phyloP scores from a whole-genome alignment of 2,113 vertebrate genomes.

The Bos indicus region DNA sequence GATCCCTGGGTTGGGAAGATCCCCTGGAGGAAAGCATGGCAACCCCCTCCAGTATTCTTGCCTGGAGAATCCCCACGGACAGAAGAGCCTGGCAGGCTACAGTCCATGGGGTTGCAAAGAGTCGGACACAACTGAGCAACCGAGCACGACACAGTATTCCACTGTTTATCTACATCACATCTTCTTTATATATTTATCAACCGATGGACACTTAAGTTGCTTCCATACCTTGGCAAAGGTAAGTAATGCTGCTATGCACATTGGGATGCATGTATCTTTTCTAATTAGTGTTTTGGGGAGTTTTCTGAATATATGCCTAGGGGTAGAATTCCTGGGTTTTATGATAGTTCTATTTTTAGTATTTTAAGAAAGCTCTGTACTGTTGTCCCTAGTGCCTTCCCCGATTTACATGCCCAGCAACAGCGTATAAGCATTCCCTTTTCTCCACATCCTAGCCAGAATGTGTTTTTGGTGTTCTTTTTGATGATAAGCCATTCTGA shows the following conservation, averaged over 20 bases:
- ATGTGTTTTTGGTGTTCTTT: not conserved
- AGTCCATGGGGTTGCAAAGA: not conserved
- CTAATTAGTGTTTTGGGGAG: not conserved
- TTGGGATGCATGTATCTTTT: not conserved
- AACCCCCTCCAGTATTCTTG: not conserved
- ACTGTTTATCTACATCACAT: not conserved
- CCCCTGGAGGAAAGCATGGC: not conserved
- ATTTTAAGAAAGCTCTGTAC: not conserved
- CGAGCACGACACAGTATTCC: not conserved
- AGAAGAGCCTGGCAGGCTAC: not conserved
- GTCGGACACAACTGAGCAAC: not conserved
- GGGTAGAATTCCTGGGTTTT: not conserved
- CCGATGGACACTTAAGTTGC: not conserved
- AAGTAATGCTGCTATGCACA: not conserved
- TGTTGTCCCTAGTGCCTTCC: not conserved
- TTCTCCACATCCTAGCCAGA: not conserved
- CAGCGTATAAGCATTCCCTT: not conserved
- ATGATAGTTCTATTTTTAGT: not conserved
- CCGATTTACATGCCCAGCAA: not conserved
- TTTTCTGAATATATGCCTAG: not conserved
- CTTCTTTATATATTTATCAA: not conserved
- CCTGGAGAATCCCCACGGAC: not conserved
- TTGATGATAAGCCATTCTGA: not conserved
- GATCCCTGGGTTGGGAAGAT: not conserved
- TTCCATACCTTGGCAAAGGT: not conserved